A percentile compares a stretch with the other conserved stretches of the same genome.
Conservation (phyloP, 2,888 invertebrate species). For the Lithophane leautieri region DNA sequence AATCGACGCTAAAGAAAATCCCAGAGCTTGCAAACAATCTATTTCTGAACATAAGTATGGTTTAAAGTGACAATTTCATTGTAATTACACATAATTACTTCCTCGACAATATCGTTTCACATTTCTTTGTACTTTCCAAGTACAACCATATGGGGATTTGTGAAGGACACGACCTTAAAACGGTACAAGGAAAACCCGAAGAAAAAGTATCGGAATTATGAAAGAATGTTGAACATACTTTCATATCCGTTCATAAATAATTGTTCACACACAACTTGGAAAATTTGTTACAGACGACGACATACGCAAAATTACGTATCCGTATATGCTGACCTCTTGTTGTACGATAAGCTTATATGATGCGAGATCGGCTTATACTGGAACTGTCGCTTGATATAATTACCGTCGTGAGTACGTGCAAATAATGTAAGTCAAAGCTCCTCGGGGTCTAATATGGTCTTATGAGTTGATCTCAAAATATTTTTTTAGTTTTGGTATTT, state of each 20-base stretch:
- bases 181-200: constrained; percentile 50
- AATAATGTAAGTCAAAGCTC: constrained; percentile 50
- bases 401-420: constrained; percentile 31
- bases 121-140: constrained; percentile 57
- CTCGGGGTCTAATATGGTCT: constrained; percentile 34
- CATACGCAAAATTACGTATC: neutral
- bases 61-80: constrained; percentile 21
- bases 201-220: constrained; percentile 45
- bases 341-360: neutral
- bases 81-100: constrained; percentile 45
- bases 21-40: constrained; percentile 16
- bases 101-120: constrained; percentile 42
- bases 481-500: constrained; percentile 57
- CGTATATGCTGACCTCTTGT: neutral
- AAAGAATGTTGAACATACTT: constrained; percentile 55
- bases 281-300: constrained; percentile 25
- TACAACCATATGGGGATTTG: constrained; percentile 26
- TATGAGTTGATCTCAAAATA: constrained; percentile 61
- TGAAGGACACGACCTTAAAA: constrained; percentile 43
- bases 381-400: neutral
- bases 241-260: constrained; percentile 51
- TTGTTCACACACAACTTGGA: constrained; percentile 35
- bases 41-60: constrained; percentile 31
- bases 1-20: constrained; percentile 33
- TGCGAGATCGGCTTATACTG: constrained; percentile 8